Conservation (phyloP, 2,113 vertebrate genomes). For the Entosphenus tridentatus region DNA sequence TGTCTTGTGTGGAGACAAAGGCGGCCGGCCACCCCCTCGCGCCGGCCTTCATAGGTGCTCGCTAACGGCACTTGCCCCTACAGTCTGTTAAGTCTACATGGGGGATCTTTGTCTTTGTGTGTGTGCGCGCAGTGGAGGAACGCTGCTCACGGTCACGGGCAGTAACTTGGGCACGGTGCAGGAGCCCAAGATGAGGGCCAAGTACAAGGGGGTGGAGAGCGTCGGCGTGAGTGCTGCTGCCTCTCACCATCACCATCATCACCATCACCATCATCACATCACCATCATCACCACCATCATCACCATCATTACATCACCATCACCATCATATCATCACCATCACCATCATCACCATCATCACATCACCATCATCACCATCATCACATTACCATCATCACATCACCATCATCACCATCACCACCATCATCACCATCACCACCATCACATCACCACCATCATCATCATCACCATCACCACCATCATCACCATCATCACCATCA, state of each 20-base stretch:
- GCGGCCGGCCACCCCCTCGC: too few relatives aligned
- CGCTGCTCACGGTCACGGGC: constrained; percentile 67
- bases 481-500: too few relatives aligned
- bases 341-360: neutral
- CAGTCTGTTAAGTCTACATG: neutral
- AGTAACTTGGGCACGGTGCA: constrained; percentile 92
- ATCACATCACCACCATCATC: too few relatives aligned
- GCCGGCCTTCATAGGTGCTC: too few relatives aligned
- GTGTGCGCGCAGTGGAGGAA: constrained; percentile 41
- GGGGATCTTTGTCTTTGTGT: constrained; percentile 4
- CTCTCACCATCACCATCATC: neutral
- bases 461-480: too few relatives aligned
- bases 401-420: too few relatives aligned
- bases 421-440: too few relatives aligned
- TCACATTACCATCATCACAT: neutral
- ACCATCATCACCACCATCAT: neutral
- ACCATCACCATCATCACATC: neutral
- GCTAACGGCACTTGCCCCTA: neutral
- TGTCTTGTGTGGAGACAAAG: too few relatives aligned
- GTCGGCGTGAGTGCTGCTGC: constrained; percentile 45
- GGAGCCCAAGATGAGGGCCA: constrained; percentile 78
- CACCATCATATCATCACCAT: neutral
- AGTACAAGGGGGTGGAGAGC: constrained; percentile 61
- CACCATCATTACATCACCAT: neutral
- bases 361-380: neutral